Evolutionary conservation across 2,797 vertebrate genomes (phyloP).

Genomic region (Mycteria americana): DNA sequence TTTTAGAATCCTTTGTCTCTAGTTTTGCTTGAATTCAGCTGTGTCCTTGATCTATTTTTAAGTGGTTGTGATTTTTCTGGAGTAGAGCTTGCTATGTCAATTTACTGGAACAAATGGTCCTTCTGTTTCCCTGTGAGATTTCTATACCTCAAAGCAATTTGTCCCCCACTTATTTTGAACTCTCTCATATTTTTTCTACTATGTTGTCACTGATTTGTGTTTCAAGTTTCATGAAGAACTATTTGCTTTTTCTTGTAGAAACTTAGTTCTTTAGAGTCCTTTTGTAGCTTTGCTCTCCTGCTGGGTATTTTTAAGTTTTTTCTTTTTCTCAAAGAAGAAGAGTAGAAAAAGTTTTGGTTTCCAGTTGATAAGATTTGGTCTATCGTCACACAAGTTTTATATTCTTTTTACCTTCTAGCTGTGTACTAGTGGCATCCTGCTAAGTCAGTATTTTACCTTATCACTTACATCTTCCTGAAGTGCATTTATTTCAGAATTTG

Average conservation of each 20-base stretch:
- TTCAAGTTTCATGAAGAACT: constrained; percentile 15
- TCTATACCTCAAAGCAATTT: constrained; percentile 52
- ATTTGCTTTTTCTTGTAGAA: constrained; percentile 4
- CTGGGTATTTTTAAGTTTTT: not conserved
- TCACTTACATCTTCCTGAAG: not conserved
- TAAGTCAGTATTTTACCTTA: not conserved
- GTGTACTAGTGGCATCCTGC: not conserved
- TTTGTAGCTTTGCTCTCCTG: not conserved
- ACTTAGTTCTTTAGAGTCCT: not conserved
- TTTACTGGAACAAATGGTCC: constrained; percentile 49
- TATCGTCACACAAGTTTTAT: not conserved
- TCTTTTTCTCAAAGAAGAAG: not conserved
- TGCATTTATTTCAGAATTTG: not conserved
- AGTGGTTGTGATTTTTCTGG: constrained; percentile 28
- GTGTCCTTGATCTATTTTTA: constrained; percentile 48
- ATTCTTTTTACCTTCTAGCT: not conserved
- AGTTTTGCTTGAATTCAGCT: constrained; percentile 12
- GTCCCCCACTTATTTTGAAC: constrained; percentile 35
- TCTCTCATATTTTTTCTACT: constrained; percentile 9
- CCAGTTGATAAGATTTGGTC: not conserved
- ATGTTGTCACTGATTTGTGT: constrained; percentile 5
- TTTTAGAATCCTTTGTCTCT: not conserved
- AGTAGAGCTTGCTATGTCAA: constrained; percentile 21
- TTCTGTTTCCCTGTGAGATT: constrained; percentile 42
- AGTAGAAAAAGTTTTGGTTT: not conserved